phyloP scores from a whole-genome alignment of 2,797 vertebrate species.

The Enteromius mattozi region DNA sequence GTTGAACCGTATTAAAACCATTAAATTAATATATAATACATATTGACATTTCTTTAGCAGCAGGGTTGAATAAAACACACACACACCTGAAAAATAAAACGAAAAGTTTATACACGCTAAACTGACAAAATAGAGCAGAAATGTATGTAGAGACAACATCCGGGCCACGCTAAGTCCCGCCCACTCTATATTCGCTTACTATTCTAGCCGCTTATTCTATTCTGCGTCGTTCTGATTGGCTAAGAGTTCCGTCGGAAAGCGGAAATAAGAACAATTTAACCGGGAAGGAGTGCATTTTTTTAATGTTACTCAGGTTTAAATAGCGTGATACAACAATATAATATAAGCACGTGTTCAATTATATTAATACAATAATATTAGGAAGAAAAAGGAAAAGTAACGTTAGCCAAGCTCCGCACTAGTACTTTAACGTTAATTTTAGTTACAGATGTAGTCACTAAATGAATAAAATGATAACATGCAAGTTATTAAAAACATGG shows the following conservation, averaged over 20 bases:
- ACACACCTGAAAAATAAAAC: neutral
- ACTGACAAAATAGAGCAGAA: neutral
- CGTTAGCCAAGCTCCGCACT: neutral
- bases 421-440: neutral
- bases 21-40: neutral
- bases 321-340: neutral
- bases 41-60: neutral
- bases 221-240: neutral
- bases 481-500: neutral
- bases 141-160: neutral
- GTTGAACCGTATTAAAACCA: neutral
- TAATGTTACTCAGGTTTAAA: neutral
- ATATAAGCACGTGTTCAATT: neutral
- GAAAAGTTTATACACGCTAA: neutral
- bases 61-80: neutral
- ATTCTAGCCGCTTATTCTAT: neutral
- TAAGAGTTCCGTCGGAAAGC: neutral
- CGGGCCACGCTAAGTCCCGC: neutral
- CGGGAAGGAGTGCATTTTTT: neutral
- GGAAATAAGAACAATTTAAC: neutral
- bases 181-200: rapidly evolving
- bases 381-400: neutral
- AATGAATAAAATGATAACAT: neutral
- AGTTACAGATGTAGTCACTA: neutral
- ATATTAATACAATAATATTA: neutral